A percentile compares a stretch with the other conserved stretches of the same genome.
These are phyloP conservation scores for Spilosoma lubricipeda DNA, from an alignment of 2,888 invertebrate genomes.

Conservation along the genomic window DNA sequence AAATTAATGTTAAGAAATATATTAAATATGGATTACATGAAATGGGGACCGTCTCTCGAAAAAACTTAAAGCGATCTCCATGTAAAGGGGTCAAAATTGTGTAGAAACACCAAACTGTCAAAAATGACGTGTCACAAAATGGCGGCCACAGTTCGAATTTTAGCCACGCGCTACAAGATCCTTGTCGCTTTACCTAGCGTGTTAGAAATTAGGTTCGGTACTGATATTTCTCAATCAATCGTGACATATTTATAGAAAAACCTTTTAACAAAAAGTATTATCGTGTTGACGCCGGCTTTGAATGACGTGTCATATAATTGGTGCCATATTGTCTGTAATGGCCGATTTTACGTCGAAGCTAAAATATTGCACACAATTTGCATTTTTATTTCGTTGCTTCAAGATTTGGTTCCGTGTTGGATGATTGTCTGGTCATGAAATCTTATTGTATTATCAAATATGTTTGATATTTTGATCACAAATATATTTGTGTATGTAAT, in stretches of 20 bases:
- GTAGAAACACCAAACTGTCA: not conserved
- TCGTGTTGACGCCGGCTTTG: slow-evolving; percentile 13
- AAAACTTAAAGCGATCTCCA: too few species aligned
- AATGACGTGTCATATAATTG: slow-evolving; percentile 13
- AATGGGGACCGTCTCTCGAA: too few species aligned
- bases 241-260: slow-evolving; percentile 5
- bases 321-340: slow-evolving; percentile 23
- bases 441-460: not conserved
- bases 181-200: not conserved
- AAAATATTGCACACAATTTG: slow-evolving; percentile 35
- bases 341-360: slow-evolving; percentile 16
- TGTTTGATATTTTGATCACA: not conserved
- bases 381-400: slow-evolving; percentile 14
- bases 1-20: too few species aligned
- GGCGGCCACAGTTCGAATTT: not conserved
- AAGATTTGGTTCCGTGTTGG: slow-evolving; percentile 11
- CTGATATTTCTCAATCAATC: slow-evolving; percentile 10
- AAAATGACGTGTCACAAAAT: not conserved
- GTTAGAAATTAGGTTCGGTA: not conserved
- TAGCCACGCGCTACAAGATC: not conserved
- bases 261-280: slow-evolving; percentile 3
- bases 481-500: too few species aligned
- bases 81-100: not conserved
- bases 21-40: too few species aligned
- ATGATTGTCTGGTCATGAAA: not conserved